Conservation (phyloP, 2,797 vertebrate genomes). For the Peromyscus nudipes region DNA sequence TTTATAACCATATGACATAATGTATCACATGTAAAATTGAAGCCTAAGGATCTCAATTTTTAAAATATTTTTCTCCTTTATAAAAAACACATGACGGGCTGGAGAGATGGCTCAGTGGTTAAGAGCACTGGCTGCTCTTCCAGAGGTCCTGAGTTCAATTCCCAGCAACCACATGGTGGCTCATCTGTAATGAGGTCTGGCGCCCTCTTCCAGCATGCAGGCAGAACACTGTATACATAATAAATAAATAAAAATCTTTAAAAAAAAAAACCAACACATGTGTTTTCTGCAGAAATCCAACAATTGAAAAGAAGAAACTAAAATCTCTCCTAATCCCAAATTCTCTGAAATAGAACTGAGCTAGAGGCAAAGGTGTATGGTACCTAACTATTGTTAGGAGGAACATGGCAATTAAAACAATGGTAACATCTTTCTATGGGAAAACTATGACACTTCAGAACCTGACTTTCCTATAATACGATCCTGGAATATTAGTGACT, state of each 20-base stretch:
- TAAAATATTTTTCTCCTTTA: slow-evolving; percentile 23
- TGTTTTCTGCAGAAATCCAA: slow-evolving; percentile 48
- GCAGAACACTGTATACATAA: no score
- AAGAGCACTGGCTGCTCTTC: no score
- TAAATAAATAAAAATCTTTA: no score
- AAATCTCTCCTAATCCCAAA: background rate
- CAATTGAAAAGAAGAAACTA: slow-evolving; percentile 45
- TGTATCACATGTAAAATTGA: background rate
- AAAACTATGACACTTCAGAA: background rate
- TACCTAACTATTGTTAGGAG: background rate
- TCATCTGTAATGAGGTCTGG: no score
- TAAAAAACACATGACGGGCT: slow-evolving; percentile 22
- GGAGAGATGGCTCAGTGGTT: no score
- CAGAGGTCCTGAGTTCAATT: no score
- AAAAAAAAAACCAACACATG: slow-evolving; percentile 15
- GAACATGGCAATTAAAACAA: background rate
- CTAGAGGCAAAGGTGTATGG: background rate
- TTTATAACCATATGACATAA: background rate
- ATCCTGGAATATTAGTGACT: background rate
- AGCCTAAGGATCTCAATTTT: background rate
- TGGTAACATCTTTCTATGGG: background rate
- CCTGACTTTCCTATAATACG: background rate
- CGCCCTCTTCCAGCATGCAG: no score
- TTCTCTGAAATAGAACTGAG: slow-evolving; percentile 19
- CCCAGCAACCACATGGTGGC: no score